phyloP scores from a whole-genome alignment of 2,113 vertebrate genomes.

The Aythya baeri region DNA sequence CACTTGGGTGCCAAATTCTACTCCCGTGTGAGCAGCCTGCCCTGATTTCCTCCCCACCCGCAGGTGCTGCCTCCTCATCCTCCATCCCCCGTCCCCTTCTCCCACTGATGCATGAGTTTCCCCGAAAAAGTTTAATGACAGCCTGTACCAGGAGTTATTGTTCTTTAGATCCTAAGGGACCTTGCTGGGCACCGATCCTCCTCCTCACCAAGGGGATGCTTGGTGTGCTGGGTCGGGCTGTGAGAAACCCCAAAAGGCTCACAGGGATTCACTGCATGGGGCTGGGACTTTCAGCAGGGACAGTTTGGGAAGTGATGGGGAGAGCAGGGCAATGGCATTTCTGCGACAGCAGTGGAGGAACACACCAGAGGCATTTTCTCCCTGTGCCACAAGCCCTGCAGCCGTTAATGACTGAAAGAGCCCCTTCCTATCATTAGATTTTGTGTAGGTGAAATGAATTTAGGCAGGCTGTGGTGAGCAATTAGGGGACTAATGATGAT shows the following conservation, averaged over 20 bases:
- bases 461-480: not conserved
- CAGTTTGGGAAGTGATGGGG: not conserved
- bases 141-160: not conserved
- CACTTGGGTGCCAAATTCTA: not conserved
- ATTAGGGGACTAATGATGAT: not conserved
- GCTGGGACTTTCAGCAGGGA: not conserved
- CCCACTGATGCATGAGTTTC: rapidly evolving
- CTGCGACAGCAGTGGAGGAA: not conserved
- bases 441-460: not conserved
- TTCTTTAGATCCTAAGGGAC: not conserved
- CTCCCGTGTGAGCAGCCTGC: rapidly evolving
- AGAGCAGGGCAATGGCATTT: not conserved
- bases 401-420: not conserved
- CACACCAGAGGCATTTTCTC: not conserved
- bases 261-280: rapidly evolving
- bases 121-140: not conserved
- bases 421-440: not conserved
- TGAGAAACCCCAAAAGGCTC: not conserved
- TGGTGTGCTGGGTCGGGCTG: rapidly evolving
- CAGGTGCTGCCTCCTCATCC: not conserved
- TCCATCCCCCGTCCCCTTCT: not conserved
- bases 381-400: not conserved
- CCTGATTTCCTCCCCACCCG: not conserved
- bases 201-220: rapidly evolving
- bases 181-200: not conserved